These are phyloP conservation scores for Sarcophaga peregrina DNA, from an alignment of 1,140 invertebrate genomes.

Conservation along the genomic window DNA sequence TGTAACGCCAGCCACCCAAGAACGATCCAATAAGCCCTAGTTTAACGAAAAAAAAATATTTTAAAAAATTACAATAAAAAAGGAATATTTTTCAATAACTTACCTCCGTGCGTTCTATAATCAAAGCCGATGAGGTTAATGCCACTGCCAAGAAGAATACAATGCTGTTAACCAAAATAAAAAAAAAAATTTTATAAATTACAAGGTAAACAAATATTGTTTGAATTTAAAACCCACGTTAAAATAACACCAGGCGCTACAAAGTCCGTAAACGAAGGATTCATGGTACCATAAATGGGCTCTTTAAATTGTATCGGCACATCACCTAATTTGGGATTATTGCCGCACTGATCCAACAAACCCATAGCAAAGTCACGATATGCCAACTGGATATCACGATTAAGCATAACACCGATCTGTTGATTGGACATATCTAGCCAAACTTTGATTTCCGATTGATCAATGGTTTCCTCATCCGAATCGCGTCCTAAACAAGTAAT, in stretches of 20 bases:
- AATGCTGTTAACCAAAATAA: conserved; percentile 74
- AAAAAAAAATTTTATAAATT: neutral
- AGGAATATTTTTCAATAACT: conserved; percentile 44
- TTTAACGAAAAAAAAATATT: conserved; percentile 24
- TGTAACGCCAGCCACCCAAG: conserved; percentile 88
- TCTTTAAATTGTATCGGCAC: conserved; percentile 84
- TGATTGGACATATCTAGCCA: conserved; percentile 95
- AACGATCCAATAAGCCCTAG: conserved; percentile 86
- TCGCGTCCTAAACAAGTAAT: conserved; percentile 68
- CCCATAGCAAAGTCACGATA: conserved; percentile 83
- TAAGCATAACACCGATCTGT: conserved; percentile 87
- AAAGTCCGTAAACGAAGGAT: conserved; percentile 93
- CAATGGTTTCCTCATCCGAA: conserved; percentile 81
- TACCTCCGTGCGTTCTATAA: conserved; percentile 83
- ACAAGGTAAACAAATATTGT: neutral
- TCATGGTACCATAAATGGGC: conserved; percentile 87
- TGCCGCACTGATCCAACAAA: conserved; percentile 76
- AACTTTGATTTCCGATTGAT: conserved; percentile 83
- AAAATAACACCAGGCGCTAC: conserved; percentile 94
- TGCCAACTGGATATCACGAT: conserved; percentile 81
- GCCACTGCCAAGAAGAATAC: conserved; percentile 94
- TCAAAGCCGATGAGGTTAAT: conserved; percentile 90
- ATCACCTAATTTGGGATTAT: conserved; percentile 83
- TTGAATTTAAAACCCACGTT: conserved; percentile 74
- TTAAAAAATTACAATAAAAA: neutral